Evolutionary conservation across 1,140 invertebrate genomes (phyloP), one percentile per base, ranked within the genome.

Genomic region (Portunus trituberculatus): DNA sequence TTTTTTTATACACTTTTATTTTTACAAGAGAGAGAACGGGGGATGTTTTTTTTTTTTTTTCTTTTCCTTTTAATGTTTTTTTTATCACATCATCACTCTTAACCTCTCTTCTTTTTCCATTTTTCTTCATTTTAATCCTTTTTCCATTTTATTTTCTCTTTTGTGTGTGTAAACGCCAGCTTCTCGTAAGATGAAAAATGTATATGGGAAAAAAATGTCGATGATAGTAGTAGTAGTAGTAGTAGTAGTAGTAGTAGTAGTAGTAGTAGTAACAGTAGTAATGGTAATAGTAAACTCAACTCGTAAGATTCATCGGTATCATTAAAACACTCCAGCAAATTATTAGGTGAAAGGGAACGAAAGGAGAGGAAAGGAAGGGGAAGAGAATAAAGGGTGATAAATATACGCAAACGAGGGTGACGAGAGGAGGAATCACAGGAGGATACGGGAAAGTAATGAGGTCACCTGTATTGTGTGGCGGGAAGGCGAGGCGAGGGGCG

Each of bases 1-100:
- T 28, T 89, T 39, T 82, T 25, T 82, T 82, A 3, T 82, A 3
- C 8, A 3, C 8, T 82, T 82, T 82, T 82, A 2, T 82, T 82
- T 84, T 16, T 28, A 3, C 28, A 45, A 91, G 89, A 59, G 89
- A 91, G 89, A 91, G 89, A 91, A 45, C n/a, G 45, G 46, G 89
- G n/a, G n/a, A 59, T 2, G 20, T 4, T 59, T 4, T 59, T 59
- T 10, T 59, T 59, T 10, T 59, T 20, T 16, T 16, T 2, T 59
- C 52, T 59, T 16, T 59, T 10, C 20, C 12, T 59, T 59, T 59
- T 16, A 7, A 52, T 59, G 20, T 0, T 0, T 4, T 20, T 59
- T 59, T 59, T 20, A 20, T 59, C 52, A 59, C 48, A 12, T 2
- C 20, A 59, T 59, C 12, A 20, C 10, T 10, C 20, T 59, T 20